Evolutionary conservation across 2,888 invertebrate species (phyloP).

Genomic region (Synergus itoensis): DNA sequence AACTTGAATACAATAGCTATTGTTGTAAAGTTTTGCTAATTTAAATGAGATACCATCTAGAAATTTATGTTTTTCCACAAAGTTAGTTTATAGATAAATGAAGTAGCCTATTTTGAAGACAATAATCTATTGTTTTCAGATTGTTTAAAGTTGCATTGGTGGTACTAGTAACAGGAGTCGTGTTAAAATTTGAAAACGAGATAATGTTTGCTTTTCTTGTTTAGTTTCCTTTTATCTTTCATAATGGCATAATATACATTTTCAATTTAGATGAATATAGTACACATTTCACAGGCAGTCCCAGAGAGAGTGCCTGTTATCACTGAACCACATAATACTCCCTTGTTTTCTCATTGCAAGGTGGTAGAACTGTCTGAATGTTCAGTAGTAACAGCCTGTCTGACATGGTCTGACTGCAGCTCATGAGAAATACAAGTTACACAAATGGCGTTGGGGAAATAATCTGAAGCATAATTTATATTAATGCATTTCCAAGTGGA

Average conservation of each 20-base stretch:
- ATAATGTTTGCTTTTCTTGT: neutral
- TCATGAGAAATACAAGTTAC: conserved; percentile 8
- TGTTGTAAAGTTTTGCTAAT: neutral
- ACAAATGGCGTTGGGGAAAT: conserved; percentile 18
- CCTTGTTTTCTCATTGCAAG: conserved; percentile 38
- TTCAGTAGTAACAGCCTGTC: conserved; percentile 39
- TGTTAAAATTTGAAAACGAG: too few species aligned
- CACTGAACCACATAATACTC: conserved; percentile 29
- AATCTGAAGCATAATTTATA: conserved; percentile 15
- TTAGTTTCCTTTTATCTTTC: neutral
- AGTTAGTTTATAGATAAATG: neutral
- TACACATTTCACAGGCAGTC: conserved; percentile 4
- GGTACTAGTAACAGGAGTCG: too few species aligned
- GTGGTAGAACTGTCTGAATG: conserved; percentile 29
- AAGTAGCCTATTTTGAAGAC: neutral
- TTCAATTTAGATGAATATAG: neutral
- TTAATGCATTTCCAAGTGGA: neutral
- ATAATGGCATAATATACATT: neutral
- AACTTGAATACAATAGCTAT: neutral
- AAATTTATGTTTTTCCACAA: neutral
- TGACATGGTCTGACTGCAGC: conserved; percentile 25
- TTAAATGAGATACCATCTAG: neutral
- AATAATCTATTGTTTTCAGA: neutral
- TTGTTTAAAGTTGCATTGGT: neutral
- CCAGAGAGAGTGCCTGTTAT: conserved; percentile 28